Base-by-base conservation (phyloP, 2,888 invertebrate species). In the Apodemia mormo region DNA sequence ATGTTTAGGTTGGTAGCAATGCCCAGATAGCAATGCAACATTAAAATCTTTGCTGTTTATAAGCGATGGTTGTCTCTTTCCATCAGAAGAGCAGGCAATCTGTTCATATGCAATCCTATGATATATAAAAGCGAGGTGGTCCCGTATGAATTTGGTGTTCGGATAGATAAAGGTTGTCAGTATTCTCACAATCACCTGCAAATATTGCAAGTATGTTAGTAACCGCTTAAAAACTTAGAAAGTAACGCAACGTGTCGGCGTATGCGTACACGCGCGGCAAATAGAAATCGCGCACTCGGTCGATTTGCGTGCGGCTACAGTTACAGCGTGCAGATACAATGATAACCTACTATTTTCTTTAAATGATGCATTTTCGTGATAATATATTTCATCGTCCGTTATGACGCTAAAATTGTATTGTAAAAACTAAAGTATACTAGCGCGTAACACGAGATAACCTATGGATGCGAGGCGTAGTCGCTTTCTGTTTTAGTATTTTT, bases 261-360 rank as follows among this genome's bases (percentile, higher is more conserved):
- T 33, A 65, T 73, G 73, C 75, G 75, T 72, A 73, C 71, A 78
- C 81, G 78, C 84, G 85, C 80, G 40, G 40, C 9, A 40, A 40
- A 40, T 40, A 40, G 40, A 40, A 40, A 40, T 40, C 88, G 84
- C 81, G 82, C 79, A 81, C 83, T 74, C 72, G 67, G n/a, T 40
- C 40, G 9, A 40, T 64, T 65, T 58, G 33, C 12, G 71, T 66
- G 65, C 29, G 70, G 74, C 54, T n/a, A 9, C 49, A 69, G 54
- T 73, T 43, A 5, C 37, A 67, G 75, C 75, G 71, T 30, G n/a
- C n/a, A 29, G 43, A 14, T 12, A 67, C 5, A 67, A 8, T 56
- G 54, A 12, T 65, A 37, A 12, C 14, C 12, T 54, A 8, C 30
- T 40, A 54, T 7, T 4, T 45, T n/a, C 58, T 12, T 66, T n/a